A percentile compares a stretch with the other conserved stretches of the same genome.
phyloP scores from a whole-genome alignment of 2,797 vertebrate species.

The Schizopygopsis malacanthus region DNA sequence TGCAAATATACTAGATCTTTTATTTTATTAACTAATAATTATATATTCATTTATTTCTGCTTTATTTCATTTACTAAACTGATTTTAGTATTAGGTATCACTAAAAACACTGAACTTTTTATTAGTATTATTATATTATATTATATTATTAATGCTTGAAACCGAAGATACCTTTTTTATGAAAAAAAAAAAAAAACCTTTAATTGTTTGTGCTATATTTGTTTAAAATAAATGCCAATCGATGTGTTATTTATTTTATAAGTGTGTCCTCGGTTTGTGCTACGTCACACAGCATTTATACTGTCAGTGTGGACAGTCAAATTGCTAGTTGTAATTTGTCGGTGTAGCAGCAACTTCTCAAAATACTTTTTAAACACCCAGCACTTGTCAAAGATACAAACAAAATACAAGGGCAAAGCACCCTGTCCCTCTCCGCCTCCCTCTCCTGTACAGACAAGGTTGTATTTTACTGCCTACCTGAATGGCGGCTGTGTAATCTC shows the following conservation, averaged over 20 bases:
- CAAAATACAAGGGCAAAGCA: conserved; percentile 27
- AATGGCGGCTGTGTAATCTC: conserved; percentile 36
- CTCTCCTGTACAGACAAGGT: conserved; percentile 31
- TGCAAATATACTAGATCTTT: too few species aligned
- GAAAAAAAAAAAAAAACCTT: not conserved
- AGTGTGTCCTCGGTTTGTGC: not conserved
- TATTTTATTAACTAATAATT: not conserved
- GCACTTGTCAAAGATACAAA: conserved; percentile 24
- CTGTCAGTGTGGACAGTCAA: conserved; percentile 10
- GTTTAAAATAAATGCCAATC: not conserved
- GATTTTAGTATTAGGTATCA: not conserved
- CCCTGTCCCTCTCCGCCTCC: not conserved
- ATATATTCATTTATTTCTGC: not conserved
- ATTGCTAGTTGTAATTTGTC: not conserved
- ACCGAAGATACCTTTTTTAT: not conserved
- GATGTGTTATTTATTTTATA: not conserved
- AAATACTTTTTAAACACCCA: conserved; percentile 26
- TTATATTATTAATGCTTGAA: not conserved
- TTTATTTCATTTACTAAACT: not conserved
- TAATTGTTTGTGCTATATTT: not conserved
- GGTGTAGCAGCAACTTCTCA: not conserved
- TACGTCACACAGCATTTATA: not conserved
- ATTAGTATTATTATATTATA: not conserved
- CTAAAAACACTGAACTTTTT: not conserved
- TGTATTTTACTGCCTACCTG: conserved; percentile 35